Percentiles rank a stretch among this genome's conserved stretches.
These are phyloP conservation scores for Apostichopus californicus DNA, from an alignment of 35 echinoderm and acorn worm genomes.

Conservation along the genomic window DNA sequence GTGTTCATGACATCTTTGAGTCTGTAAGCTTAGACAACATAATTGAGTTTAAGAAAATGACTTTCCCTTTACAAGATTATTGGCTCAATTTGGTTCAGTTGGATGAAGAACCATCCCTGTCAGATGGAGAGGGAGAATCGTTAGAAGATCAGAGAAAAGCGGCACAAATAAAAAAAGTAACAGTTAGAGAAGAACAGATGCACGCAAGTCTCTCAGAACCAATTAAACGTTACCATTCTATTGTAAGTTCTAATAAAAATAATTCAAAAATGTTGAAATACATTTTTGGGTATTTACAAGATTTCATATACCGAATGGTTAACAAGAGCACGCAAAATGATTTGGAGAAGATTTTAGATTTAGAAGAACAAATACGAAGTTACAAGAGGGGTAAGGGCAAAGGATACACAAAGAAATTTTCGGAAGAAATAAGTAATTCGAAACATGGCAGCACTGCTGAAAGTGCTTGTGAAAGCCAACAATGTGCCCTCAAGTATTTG, in stretches of 20 bases:
- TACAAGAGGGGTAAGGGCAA: not conserved
- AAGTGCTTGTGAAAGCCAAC: not conserved
- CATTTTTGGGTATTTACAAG: constrained; percentile 40
- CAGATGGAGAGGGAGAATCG: not conserved
- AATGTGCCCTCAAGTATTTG: not conserved
- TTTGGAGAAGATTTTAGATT: not conserved
- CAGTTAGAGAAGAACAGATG: constrained; percentile 10
- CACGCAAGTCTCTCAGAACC: not conserved
- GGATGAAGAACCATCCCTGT: constrained; percentile 5
- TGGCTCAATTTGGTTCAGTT: constrained; percentile 8
- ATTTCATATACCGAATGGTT: constrained; percentile 9
- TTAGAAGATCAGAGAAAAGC: constrained; percentile 35
- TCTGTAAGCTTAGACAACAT: not conserved
- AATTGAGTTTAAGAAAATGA: not conserved
- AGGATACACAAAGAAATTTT: not conserved
- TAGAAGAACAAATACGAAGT: not conserved
- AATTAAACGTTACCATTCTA: constrained; percentile 4
- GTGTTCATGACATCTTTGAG: not conserved
- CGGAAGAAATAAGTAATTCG: not conserved
- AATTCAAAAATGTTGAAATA: constrained; percentile 8
- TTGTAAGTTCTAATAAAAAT: not conserved
- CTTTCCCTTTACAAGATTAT: constrained; percentile 24
- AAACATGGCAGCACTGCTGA: not conserved
- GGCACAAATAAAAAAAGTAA: not conserved
- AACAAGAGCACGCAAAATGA: constrained; percentile 12